Percentiles rank a stretch among this genome's conserved stretches.
Evolutionary conservation across 2,113 vertebrate species (phyloP).

Genomic region (Ploceus nigricollis): DNA sequence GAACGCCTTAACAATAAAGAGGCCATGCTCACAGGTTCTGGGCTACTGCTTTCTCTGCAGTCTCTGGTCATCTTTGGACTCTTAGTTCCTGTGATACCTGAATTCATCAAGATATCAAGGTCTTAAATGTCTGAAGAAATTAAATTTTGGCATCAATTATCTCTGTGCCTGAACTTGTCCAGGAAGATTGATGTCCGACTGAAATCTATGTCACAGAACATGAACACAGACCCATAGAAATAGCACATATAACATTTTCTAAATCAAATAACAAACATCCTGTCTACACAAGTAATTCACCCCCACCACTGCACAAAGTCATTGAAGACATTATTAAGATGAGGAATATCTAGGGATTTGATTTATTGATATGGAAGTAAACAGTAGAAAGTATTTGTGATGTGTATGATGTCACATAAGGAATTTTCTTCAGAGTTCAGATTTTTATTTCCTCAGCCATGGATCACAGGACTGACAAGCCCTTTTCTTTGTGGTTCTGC

Average conservation of each 20-base stretch:
- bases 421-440: not conserved
- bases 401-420: not conserved
- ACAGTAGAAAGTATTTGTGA: not conserved
- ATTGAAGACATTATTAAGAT: not conserved
- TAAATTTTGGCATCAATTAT: not conserved
- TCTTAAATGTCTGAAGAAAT: not conserved
- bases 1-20: accelerated
- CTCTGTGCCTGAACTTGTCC: not conserved
- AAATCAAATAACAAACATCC: not conserved
- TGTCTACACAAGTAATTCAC: not conserved
- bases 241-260: not conserved
- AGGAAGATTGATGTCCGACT: not conserved
- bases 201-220: not conserved
- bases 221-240: not conserved
- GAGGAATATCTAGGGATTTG: not conserved
- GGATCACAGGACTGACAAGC: not conserved
- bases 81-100: not conserved
- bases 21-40: not conserved
- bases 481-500: not conserved
- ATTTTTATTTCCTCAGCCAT: not conserved
- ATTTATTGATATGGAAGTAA: not conserved
- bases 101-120: not conserved
- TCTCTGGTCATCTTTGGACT: not conserved
- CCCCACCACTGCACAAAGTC: not conserved
- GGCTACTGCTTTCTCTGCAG: not conserved